Conservation (phyloP, 2,888 invertebrate genomes). For the Lamellibrachia satsuma region DNA sequence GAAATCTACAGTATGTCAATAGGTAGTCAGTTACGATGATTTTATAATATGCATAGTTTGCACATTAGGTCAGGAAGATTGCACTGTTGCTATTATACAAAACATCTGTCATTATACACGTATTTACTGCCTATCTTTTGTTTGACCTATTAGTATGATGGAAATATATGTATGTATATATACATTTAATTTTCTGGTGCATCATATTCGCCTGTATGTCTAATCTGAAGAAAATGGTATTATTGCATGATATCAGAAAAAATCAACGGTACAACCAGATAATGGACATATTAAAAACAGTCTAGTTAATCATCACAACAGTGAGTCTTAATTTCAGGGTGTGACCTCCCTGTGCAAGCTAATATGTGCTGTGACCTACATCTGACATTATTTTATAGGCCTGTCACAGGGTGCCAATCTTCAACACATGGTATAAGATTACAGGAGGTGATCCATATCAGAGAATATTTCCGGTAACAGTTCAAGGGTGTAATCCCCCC, state of each 20-base stretch:
- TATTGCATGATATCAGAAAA: not conserved
- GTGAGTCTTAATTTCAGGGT: not conserved
- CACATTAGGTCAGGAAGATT: not conserved
- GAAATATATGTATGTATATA: not conserved
- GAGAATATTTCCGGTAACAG: not conserved
- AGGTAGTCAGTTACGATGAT: not conserved
- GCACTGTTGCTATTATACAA: not conserved
- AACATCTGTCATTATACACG: not conserved
- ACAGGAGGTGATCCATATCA: not conserved
- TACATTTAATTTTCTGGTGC: not conserved
- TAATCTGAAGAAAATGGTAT: not conserved
- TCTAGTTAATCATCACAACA: no score
- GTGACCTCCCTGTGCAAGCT: not conserved
- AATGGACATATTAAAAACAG: no score
- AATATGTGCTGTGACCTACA: not conserved
- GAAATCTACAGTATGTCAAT: not conserved
- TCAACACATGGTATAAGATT: not conserved
- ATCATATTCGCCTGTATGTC: not conserved
- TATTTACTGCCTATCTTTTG: not conserved
- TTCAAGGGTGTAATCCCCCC: not conserved
- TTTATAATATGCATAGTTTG: not conserved
- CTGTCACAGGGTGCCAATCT: not conserved
- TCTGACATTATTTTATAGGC: not conserved
- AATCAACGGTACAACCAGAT: not conserved
- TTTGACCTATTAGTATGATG: not conserved